phyloP scores from a whole-genome alignment of 64 coral and sea anemone genomes.

The Pocillopora damicornis region DNA sequence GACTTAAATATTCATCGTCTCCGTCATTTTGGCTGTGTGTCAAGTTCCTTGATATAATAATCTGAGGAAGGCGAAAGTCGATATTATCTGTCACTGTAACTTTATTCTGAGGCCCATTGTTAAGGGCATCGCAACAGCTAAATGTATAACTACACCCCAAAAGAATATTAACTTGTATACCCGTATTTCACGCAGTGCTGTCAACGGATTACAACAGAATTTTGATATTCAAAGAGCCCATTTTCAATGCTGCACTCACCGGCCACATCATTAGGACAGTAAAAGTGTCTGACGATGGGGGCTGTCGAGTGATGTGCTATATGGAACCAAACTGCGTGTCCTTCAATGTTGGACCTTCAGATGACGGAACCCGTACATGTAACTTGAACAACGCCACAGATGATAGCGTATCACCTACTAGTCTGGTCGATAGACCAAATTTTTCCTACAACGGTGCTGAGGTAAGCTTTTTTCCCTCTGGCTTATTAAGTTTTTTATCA shows the following conservation, averaged over 20 bases:
- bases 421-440: background rate
- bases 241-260: background rate
- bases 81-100: too few relatives aligned
- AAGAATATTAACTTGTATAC: background rate
- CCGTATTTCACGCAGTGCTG: background rate
- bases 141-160: background rate
- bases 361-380: background rate
- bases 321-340: conserved; percentile 4
- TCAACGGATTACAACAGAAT: background rate
- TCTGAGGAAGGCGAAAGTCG: too few relatives aligned
- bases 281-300: background rate
- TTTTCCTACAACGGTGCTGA: background rate
- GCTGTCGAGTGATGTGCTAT: background rate
- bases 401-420: background rate
- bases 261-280: background rate
- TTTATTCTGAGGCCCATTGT: too few relatives aligned
- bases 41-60: too few relatives aligned
- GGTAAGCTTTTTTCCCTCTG: background rate
- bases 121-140: too few relatives aligned
- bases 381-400: background rate
- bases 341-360: background rate
- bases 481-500: too few relatives aligned
- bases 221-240: background rate
- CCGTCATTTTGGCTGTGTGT: too few relatives aligned
- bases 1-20: too few relatives aligned